Conservation (phyloP, 2,113 vertebrate genomes). For the Candoia aspera region DNA sequence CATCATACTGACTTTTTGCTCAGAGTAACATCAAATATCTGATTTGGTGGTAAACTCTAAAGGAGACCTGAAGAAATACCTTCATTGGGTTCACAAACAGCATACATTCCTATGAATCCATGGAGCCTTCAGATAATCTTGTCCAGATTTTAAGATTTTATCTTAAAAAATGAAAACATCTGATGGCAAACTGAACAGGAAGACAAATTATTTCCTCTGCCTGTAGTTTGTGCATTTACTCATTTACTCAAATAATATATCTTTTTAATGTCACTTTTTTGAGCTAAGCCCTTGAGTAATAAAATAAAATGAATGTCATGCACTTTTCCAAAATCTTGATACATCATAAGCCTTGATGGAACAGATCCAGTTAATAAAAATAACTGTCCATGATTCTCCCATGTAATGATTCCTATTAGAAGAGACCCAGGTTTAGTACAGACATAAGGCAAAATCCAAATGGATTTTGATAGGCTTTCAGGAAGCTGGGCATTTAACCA, state of each 20-base stretch:
- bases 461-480: background rate
- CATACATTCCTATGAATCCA: constrained; percentile 59
- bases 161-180: constrained; percentile 40
- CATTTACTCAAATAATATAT: constrained; percentile 49
- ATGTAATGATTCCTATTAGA: constrained; percentile 51
- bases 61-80: constrained; percentile 17
- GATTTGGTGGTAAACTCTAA: constrained; percentile 1
- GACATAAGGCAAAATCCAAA: constrained; percentile 32
- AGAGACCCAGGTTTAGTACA: constrained; percentile 44
- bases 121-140: constrained; percentile 47
- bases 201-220: constrained; percentile 54
- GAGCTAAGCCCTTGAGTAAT: constrained; percentile 27
- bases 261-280: constrained; percentile 38
- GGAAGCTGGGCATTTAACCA: background rate
- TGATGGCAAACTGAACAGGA: constrained; percentile 57
- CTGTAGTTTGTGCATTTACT: constrained; percentile 60
- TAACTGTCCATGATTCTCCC: constrained; percentile 40
- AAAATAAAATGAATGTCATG: constrained; percentile 30
- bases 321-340: constrained; percentile 32
- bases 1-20: background rate
- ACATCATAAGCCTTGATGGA: constrained; percentile 11
- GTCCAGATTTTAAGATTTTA: constrained; percentile 66
- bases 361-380: constrained; percentile 17
- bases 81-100: constrained; percentile 54
- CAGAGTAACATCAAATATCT: background rate